These are phyloP conservation scores for Diplolepis rosae DNA, from an alignment of 2,888 invertebrate genomes.

Conservation along the genomic window DNA sequence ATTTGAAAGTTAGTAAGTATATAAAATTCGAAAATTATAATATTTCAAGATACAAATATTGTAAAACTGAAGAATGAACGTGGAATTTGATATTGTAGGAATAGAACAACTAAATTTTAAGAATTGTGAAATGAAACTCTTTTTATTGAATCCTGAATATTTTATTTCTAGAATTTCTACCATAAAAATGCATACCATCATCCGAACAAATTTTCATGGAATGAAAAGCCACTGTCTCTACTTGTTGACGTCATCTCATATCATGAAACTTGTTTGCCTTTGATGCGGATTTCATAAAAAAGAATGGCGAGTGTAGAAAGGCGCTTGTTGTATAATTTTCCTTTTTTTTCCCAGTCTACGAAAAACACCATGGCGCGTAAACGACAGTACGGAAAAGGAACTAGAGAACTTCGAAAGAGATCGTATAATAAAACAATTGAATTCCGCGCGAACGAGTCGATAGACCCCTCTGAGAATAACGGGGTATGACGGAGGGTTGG, in stretches of 20 bases:
- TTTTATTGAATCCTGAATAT: no score
- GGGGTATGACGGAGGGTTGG: slow-evolving; percentile 5
- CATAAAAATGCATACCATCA: no score
- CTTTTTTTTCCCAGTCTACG: slow-evolving; percentile 14
- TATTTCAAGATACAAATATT: no score
- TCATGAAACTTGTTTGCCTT: not conserved
- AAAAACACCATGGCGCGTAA: slow-evolving; percentile 18
- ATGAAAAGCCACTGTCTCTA: no score
- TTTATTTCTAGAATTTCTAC: no score
- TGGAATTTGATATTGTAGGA: no score
- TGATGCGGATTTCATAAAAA: not conserved
- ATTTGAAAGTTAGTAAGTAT: no score
- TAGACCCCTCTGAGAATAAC: slow-evolving; percentile 28
- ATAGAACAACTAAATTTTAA: no score
- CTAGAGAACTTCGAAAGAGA: slow-evolving; percentile 47
- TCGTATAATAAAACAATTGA: slow-evolving; percentile 69
- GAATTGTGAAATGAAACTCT: no score
- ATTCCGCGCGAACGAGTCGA: slow-evolving; percentile 59
- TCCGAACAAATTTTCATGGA: no score
- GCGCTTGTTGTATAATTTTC: not conserved
- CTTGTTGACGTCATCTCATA: not conserved
- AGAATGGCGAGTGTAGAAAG: not conserved
- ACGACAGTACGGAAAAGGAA: slow-evolving; percentile 29
- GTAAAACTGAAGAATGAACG: no score
- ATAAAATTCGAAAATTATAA: no score